A percentile compares a stretch with the other conserved stretches of the same genome.
These are phyloP conservation scores for Meandrusa payeni DNA, from an alignment of 2,888 invertebrate species.

Conservation along the genomic window DNA sequence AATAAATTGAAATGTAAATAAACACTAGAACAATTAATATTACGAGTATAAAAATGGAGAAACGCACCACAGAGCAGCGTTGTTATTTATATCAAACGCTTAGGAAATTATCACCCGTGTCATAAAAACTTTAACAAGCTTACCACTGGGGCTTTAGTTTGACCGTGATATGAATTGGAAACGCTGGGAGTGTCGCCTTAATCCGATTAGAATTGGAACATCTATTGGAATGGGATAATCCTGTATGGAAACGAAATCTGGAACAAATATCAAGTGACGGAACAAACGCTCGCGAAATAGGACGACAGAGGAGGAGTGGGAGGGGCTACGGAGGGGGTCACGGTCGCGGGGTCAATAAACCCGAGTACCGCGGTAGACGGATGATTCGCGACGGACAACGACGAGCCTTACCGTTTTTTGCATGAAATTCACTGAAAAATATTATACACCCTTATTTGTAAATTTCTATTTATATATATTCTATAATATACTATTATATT, in stretches of 20 bases:
- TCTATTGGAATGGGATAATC: constrained; percentile 28
- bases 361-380: constrained; percentile 47
- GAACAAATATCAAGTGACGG: constrained; percentile 37
- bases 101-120: too few species aligned
- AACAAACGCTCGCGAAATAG: constrained; percentile 36
- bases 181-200: constrained; percentile 8
- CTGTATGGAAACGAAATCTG: constrained; percentile 25
- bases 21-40: too few species aligned
- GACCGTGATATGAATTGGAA: constrained; percentile 7
- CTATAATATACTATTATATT: too few species aligned
- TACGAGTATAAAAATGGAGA: too few species aligned
- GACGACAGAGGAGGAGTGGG: constrained; percentile 29
- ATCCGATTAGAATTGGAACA: constrained; percentile 27
- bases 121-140: not conserved
- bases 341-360: constrained; percentile 71
- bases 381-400: constrained; percentile 32
- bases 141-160: not conserved
- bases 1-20: too few species aligned
- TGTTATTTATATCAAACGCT: too few species aligned
- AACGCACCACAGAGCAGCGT: too few species aligned
- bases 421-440: constrained; percentile 5
- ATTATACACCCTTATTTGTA: not conserved
- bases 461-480: too few species aligned
- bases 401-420: too few species aligned
- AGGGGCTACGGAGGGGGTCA: constrained; percentile 51